Evolutionary conservation across 2,113 vertebrate genomes (phyloP).

Genomic region (Calonectris borealis): DNA sequence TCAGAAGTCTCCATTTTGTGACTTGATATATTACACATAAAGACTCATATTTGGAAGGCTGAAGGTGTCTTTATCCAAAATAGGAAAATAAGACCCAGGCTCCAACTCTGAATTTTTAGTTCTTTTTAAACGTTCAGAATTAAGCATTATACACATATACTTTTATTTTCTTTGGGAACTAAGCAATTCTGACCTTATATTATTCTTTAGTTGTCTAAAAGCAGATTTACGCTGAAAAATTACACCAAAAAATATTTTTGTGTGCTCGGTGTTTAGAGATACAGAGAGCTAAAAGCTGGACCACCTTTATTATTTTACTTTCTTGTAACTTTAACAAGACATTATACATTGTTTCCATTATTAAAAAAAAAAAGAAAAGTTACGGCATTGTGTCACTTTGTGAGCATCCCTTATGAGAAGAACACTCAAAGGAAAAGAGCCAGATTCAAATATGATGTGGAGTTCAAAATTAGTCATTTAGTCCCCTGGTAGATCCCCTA

Average conservation of each 20-base stretch:
- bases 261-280: neutral
- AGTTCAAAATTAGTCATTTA: neutral
- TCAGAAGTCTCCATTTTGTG: neutral
- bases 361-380: neutral
- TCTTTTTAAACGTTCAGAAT: neutral
- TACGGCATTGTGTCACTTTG: neutral
- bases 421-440: neutral
- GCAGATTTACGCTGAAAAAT: neutral
- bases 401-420: neutral
- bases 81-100: neutral
- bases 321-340: neutral
- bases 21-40: neutral
- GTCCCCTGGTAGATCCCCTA: neutral
- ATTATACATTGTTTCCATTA: neutral
- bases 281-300: neutral
- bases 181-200: neutral
- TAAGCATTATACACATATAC: neutral
- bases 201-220: neutral
- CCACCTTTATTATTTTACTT: neutral
- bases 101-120: neutral
- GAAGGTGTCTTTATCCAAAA: neutral
- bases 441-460: neutral
- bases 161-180: neutral
- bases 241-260: neutral
- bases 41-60: neutral